These are phyloP conservation scores for Diplazon laetatorius DNA, from an alignment of 2,888 invertebrate genomes.

Conservation along the genomic window DNA sequence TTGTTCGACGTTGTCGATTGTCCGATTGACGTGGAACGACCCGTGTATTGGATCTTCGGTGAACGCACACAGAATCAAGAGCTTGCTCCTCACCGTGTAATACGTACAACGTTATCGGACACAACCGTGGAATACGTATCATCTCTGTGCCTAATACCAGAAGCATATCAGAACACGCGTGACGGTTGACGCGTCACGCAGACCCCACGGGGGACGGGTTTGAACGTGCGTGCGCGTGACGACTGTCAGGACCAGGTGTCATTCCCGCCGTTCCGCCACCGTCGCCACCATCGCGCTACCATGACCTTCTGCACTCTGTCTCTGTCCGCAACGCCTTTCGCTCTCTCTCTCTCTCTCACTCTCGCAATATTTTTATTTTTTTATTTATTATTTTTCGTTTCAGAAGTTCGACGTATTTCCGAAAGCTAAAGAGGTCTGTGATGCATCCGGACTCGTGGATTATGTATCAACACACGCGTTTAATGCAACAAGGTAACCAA, in stretches of 20 bases:
- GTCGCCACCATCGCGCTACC: slow-evolving; percentile 29
- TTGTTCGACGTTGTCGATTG: not conserved
- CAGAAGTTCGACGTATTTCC: slow-evolving; percentile 32
- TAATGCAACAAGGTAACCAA: not conserved
- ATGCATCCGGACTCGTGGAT: slow-evolving; percentile 13
- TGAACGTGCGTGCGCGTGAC: slow-evolving; percentile 69
- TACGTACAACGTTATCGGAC: slow-evolving; percentile 16
- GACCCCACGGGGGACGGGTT: slow-evolving; percentile 42
- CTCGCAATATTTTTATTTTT: no score
- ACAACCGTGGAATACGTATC: slow-evolving; percentile 35
- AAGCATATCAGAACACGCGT: slow-evolving; percentile 56
- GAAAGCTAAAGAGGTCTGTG: slow-evolving; percentile 22
- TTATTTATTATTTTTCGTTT: not conserved
- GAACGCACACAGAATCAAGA: not conserved
- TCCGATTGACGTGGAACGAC: slow-evolving; percentile 1
- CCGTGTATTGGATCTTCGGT: not conserved
- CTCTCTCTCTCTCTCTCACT: not conserved
- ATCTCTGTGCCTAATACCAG: slow-evolving; percentile 53
- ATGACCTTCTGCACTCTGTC: slow-evolving; percentile 37
- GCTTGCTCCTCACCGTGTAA: slow-evolving; percentile 6
- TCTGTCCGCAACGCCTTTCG: not conserved
- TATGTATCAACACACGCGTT: slow-evolving; percentile 9
- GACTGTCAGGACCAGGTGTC: slow-evolving; percentile 73
- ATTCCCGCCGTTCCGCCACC: slow-evolving; percentile 44
- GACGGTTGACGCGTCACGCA: slow-evolving; percentile 62